A percentile compares a stretch with the other conserved stretches of the same genome.
phyloP scores from a whole-genome alignment of 1,140 invertebrate species.

The Drosophila bocqueti region DNA sequence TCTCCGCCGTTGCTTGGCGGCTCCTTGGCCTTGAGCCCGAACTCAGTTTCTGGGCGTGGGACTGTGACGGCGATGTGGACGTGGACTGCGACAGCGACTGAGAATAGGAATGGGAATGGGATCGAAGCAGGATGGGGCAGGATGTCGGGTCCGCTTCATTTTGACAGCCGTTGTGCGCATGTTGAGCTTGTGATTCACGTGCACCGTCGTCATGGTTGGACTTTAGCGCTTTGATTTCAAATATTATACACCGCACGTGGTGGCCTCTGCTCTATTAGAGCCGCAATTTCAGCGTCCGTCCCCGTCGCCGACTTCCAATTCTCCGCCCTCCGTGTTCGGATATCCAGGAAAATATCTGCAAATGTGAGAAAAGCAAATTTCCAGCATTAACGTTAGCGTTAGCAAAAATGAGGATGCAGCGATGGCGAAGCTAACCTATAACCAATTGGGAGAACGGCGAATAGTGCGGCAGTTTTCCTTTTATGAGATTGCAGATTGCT shows the following conservation, averaged over 20 bases:
- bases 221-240: conserved; percentile 84
- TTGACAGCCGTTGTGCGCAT: conserved; percentile 81
- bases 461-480: conserved; percentile 13
- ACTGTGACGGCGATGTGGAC: conserved; percentile 15
- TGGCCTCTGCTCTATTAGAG: conserved; percentile 51
- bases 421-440: conserved; percentile 8
- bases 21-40: conserved; percentile 37
- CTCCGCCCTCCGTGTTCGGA: conserved; percentile 20
- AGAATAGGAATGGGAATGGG: conserved; percentile 2
- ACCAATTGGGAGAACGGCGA: conserved; percentile 17
- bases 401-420: conserved; percentile 3
- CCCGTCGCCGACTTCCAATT: conserved; percentile 16
- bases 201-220: conserved; percentile 65
- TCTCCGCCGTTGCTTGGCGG: conserved; percentile 29
- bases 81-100: background rate
- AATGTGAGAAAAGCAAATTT: conserved; percentile 48
- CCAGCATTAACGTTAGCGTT: conserved; percentile 4
- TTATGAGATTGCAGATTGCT: conserved; percentile 51
- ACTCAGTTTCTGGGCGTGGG: conserved; percentile 23
- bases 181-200: conserved; percentile 71
- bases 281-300: conserved; percentile 48
- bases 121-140: conserved; percentile 13
- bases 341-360: conserved; percentile 37
- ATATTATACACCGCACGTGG: conserved; percentile 79
- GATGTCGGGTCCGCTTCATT: conserved; percentile 63